These are phyloP conservation scores for Corticium candelabrum DNA, from an alignment of 37 sponge, comb jelly and placozoan species.

Conservation along the genomic window DNA sequence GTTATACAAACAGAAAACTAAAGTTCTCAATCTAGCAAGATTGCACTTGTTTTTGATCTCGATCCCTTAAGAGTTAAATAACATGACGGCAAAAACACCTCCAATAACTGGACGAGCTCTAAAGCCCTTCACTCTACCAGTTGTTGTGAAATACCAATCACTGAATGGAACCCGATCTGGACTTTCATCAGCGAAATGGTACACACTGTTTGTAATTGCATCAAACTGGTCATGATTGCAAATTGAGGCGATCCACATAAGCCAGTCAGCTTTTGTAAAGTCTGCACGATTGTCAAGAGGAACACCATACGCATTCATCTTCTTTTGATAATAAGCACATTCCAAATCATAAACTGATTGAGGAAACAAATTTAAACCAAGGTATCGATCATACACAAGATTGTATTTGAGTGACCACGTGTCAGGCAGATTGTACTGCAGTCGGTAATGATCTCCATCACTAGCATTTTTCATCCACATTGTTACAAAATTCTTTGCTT, in stretches of 20 bases:
- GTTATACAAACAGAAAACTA: no score
- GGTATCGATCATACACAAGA: constrained; percentile 33
- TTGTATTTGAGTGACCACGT: constrained; percentile 71
- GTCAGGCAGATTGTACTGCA: constrained; percentile 40
- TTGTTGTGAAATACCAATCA: constrained; percentile 61
- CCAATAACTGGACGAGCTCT: no score
- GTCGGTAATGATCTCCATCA: constrained; percentile 30
- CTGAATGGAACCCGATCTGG: constrained; percentile 46
- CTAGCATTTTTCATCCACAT: constrained; percentile 34
- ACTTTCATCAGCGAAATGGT: constrained; percentile 46
- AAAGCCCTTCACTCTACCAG: no score
- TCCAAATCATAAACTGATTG: constrained; percentile 28
- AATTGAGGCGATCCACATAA: constrained; percentile 67
- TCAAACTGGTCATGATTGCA: constrained; percentile 27
- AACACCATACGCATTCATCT: constrained; percentile 55
- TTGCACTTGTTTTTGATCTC: no score
- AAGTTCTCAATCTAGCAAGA: no score
- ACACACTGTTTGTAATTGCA: constrained; percentile 37
- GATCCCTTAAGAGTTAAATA: no score
- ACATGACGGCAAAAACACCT: no score
- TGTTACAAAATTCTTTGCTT: constrained; percentile 8
- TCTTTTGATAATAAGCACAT: constrained; percentile 24
- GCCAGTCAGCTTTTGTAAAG: constrained; percentile 64
- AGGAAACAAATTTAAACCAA: constrained; percentile 31
- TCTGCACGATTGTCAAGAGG: constrained; percentile 41